Evolutionary conservation across 2,797 vertebrate genomes (phyloP), one percentile per base, ranked within the genome.

Genomic region (Melanotaenia nigrans): DNA sequence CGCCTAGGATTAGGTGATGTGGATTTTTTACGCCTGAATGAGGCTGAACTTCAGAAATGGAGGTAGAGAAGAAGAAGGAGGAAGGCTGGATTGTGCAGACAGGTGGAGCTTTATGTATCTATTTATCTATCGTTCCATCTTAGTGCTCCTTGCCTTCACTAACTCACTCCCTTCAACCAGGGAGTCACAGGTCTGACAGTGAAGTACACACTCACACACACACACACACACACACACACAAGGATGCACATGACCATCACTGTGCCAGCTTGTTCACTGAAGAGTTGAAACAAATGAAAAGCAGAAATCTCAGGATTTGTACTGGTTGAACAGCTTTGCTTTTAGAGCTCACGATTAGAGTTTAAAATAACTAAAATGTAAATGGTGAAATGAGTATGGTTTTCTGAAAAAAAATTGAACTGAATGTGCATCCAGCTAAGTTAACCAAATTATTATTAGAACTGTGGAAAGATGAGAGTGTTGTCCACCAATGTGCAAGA

Each of bases 1-100:
- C 62, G 47, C 68, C 63, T 73, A 77, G 81, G 75, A 89, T 89
- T 87, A 82, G 81, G 73, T 77, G 62, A 80, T 75, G 83, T 78
- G 80, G 71, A 79, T 81, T 80, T 74, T 81, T 77, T 82, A 88
- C 75, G 38, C 85, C 75, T 59, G 60, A 66, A 61, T n/a, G 9
- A 75, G 61, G 56, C 73, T 79, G 63, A 65, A 80, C 65, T 73
- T 79, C 32, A 20, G 77, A 75, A 76, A 63, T 80, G 66, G 74
- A 79, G 73, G 65, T 61, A 10, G 62, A 85, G 73, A 30, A 49
- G 64, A 22, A 71, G 58, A 30, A 62, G 62, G 35, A 57, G 51
- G 42, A 33, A 38, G 28, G 64, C 33, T 36, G 73, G 61, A 54
- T 58, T 51, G 64, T 56, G 59, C 75, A 68, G 62, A 71, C 30